phyloP scores from a whole-genome alignment of 2,797 vertebrate genomes.

The Prunella strophiata region DNA sequence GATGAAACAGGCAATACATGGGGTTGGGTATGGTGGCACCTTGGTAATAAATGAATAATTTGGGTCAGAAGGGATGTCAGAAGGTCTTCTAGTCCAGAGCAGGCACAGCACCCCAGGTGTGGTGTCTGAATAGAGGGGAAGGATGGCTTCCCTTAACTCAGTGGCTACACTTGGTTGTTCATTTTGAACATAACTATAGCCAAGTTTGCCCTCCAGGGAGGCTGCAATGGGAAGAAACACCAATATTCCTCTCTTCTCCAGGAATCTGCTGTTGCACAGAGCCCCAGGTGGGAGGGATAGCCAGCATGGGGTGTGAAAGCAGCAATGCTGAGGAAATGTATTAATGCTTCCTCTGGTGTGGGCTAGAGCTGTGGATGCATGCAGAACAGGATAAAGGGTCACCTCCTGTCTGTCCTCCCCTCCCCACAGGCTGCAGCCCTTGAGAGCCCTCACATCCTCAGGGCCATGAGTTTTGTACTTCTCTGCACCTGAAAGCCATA shows the following conservation, averaged over 20 bases:
- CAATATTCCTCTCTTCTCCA: neutral
- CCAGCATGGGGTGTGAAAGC: neutral
- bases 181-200: neutral
- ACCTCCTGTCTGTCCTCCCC: neutral
- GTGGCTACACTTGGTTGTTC: fast-evolving
- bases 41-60: neutral
- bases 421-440: neutral
- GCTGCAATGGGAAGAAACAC: neutral
- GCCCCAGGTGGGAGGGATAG: neutral
- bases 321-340: neutral
- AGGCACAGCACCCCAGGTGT: neutral
- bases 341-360: neutral
- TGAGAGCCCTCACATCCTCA: neutral
- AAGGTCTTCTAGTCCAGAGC: neutral
- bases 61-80: neutral
- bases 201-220: neutral
- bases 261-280: neutral
- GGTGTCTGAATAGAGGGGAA: neutral
- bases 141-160: neutral
- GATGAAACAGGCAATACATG: fast-evolving
- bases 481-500: neutral
- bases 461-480: neutral
- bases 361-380: neutral
- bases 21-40: neutral
- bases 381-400: neutral